These are phyloP conservation scores for Drosophila emarginata DNA, from an alignment of 2,888 invertebrate genomes.

Conservation along the genomic window DNA sequence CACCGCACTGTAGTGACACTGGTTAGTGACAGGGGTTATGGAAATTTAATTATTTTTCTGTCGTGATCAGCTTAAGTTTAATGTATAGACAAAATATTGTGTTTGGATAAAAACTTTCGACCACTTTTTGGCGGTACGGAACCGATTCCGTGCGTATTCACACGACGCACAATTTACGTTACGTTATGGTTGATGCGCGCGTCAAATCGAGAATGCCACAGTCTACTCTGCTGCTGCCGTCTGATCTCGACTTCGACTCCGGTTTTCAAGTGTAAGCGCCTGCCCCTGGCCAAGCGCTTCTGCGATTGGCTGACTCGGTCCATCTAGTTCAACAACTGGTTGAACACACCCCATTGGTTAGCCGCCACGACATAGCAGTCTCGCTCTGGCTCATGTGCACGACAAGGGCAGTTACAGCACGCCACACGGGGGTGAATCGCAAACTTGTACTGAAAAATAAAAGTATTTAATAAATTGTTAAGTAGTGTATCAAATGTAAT, in stretches of 20 bases:
- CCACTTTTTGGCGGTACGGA: neutral
- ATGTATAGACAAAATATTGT: conserved; percentile 1
- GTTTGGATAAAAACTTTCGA: neutral
- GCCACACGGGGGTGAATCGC: neutral
- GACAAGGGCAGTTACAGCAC: neutral
- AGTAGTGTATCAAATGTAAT: conserved; percentile 4
- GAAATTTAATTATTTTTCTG: conserved; percentile 1
- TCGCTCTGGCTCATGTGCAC: conserved; percentile 10
- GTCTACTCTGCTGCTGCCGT: conserved; percentile 20
- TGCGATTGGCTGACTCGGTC: conserved; percentile 42
- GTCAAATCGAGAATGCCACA: conserved; percentile 45
- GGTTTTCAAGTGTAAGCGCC: conserved; percentile 2
- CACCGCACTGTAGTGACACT: neutral
- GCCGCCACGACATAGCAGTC: conserved; percentile 11
- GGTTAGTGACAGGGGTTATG: neutral
- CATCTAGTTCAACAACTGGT: conserved; percentile 36
- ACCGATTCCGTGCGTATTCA: neutral
- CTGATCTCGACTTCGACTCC: conserved; percentile 29
- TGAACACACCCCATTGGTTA: conserved; percentile 20
- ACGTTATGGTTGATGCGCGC: conserved; percentile 33
- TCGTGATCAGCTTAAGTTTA: neutral
- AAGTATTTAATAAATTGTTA: conserved; percentile 10
- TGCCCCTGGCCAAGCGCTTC: conserved; percentile 7
- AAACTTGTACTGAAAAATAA: neutral
- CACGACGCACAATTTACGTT: conserved; percentile 16